Base-by-base conservation (phyloP, 2,113 vertebrate genomes). In the Salminus brasiliensis region DNA sequence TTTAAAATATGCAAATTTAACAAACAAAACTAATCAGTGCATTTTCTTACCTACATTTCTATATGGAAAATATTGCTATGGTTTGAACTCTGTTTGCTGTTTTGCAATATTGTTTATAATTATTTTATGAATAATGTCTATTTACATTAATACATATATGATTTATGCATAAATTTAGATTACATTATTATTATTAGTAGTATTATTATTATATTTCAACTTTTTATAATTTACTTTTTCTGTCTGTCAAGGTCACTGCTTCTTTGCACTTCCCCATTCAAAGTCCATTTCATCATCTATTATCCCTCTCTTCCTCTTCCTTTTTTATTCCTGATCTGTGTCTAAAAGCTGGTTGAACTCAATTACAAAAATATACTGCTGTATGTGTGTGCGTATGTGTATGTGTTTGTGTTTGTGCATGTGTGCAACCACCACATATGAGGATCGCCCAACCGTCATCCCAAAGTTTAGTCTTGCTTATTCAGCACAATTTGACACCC, bases 401-500 rank as follows among this genome's bases (percentile, higher is more conserved):
- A 16, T 34, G 18, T 74, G 32, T 41, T 3, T 65, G 29, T n/a
- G 81, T 81, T 83, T 72, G 77, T 69, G 80, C n/a, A n/a, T n/a
- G n/a, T n/a, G n/a, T n/a, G n/a, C n/a, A n/a, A 86, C 70, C 81
- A 86, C 88, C 93, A 93, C 94, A 92, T 89, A 92, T 88, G 39
- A 89, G 87, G 80, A 93, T 92, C 91, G 93, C 88, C 90, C 90
- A 85, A 91, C 89, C 87, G 87, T 90, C 77, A 89, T 83, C 81
- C 89, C 5, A 75, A 82, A 90, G 93, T 93, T 94, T 95, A 89
- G 94, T 95, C 18, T 93, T 94, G 92, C 93, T 85, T 93, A 82
- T 90, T 95, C 95, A 95, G 93, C 93, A 93, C 80, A 88, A 94
- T 91, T 95, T 96, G 95, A 95, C 93, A 88, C 79, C 82, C 76